phyloP scores from a whole-genome alignment of 2,113 vertebrate species.

The Apteryx mantelli region DNA sequence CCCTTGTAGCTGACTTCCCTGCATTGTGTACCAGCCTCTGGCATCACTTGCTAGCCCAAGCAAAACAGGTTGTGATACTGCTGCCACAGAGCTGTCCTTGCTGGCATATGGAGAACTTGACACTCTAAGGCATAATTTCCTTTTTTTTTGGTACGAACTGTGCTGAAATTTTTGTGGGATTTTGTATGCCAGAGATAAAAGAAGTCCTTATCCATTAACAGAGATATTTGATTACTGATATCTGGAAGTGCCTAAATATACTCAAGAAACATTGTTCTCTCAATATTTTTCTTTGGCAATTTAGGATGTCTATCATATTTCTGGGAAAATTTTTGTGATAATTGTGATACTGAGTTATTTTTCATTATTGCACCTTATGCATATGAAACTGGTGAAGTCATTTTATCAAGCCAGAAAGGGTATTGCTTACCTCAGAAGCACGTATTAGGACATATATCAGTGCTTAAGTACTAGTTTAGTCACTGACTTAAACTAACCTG shows the following conservation, averaged over 20 bases:
- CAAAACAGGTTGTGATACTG: neutral
- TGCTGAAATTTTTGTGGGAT: neutral
- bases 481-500: conserved; percentile 18
- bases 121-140: neutral
- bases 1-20: neutral
- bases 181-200: neutral
- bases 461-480: neutral
- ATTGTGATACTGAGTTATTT: neutral
- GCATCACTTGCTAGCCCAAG: neutral
- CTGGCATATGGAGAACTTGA: neutral
- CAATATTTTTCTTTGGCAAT: neutral
- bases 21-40: neutral
- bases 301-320: neutral
- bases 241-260: neutral
- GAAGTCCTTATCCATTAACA: neutral
- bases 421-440: neutral
- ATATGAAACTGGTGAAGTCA: neutral
- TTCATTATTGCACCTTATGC: neutral
- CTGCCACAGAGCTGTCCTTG: neutral
- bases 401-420: neutral
- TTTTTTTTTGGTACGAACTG: neutral
- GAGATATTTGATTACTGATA: neutral
- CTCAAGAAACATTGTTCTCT: neutral
- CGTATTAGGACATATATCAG: neutral
- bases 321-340: neutral